These are phyloP conservation scores for Isurus oxyrinchus DNA, from an alignment of 2,113 vertebrate genomes.

Conservation along the genomic window DNA sequence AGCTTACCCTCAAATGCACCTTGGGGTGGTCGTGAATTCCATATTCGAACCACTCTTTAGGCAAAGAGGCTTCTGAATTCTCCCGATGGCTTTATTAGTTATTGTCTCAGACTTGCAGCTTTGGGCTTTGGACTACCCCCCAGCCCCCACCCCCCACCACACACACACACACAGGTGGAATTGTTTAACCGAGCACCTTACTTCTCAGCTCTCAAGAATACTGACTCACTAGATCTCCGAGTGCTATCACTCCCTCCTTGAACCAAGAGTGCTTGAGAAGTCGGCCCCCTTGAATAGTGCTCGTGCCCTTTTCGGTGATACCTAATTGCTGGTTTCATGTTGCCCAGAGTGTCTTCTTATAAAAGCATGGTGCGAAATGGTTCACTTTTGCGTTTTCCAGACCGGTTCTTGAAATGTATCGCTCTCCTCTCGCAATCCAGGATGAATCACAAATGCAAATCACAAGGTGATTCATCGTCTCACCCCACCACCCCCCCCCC, in stretches of 20 bases:
- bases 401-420: not conserved
- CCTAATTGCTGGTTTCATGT: not conserved
- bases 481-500: no score
- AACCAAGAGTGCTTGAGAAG: not conserved
- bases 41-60: not conserved
- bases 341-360: no score
- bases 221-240: not conserved
- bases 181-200: not conserved
- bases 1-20: not conserved
- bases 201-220: not conserved
- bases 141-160: no score
- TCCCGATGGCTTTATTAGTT: not conserved
- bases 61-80: not conserved
- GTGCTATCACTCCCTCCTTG: not conserved
- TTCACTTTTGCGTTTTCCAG: not conserved
- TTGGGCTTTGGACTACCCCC: not conserved
- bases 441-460: not conserved
- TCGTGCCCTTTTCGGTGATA: not conserved
- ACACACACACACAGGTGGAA: not conserved
- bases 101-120: not conserved
- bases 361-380: not conserved
- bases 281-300: not conserved
- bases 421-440: not conserved
- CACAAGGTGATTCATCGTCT: not conserved
- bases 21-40: no score